Base-by-base conservation (phyloP, 1,140 invertebrate genomes). In the Papilio helenus region DNA sequence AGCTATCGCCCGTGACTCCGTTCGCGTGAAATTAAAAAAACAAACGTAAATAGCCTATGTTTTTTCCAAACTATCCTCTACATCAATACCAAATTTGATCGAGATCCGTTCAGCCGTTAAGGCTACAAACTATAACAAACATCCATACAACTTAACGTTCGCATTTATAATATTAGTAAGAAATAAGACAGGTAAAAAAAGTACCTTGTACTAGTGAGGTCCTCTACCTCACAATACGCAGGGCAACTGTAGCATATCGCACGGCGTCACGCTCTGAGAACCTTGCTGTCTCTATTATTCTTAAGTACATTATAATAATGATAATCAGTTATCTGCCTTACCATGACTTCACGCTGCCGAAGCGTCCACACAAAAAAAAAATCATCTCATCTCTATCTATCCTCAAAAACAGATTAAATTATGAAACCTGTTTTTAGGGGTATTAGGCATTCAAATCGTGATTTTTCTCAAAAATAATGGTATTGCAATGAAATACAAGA, bases 231-330 rank as follows among this genome's bases (percentile, higher is more conserved):
- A 68, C 61, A 34, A 23, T 14, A 51, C 46, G 23, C 46, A 51
- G 76, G 83, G 81, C 83, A 87, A 89, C 86, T 89, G 83, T 83
- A 74, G 83, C 88, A 82, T 71, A 68, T 78, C 77, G 58, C 72
- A 79, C 72, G 55, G 74, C 89, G 88, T 90, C 91, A 91, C 88
- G 90, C 83, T 85, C 79, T 72, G 68, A 77, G 73, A 46, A 51
- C 76, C 55, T 51, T 51, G 46, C 26, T 29, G 23, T 26, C 10
- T n/a, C 51, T 55, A 55, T 51, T 51, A 14, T 51, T 51, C 16
- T 55, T 9, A 55, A 55, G n/a, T 20, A 20, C n/a, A 20, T 55
- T n/a, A 18, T 20, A 51, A 55, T 55, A 55, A 55, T 20, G 51
- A 55, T 55, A 20, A 55, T 55, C 8, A 55, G 51, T 55, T 49